phyloP scores from a whole-genome alignment of 2,888 invertebrate genomes.

The Pterostichus madidus region DNA sequence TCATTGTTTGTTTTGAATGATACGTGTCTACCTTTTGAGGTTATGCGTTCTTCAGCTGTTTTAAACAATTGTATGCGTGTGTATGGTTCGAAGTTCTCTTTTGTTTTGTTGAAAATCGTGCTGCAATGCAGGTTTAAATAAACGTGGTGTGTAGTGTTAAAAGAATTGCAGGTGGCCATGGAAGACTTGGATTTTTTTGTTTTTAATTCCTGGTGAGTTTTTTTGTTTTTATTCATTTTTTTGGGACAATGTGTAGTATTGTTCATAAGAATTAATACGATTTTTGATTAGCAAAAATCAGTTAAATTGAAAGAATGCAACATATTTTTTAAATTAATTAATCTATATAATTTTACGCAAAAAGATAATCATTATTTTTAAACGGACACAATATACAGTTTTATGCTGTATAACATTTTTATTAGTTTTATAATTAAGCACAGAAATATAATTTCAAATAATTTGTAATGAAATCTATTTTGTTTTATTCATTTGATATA shows the following conservation, averaged over 20 bases:
- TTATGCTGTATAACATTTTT: too few species aligned
- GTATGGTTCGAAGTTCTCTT: conserved; percentile 15
- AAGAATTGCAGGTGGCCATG: conserved; percentile 20
- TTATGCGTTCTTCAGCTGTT: conserved; percentile 59
- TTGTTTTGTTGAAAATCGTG: conserved; percentile 33
- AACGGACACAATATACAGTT: too few species aligned
- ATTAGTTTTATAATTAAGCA: too few species aligned
- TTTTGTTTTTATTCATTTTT: conserved; percentile 32
- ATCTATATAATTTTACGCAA: too few species aligned
- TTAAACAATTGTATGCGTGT: conserved; percentile 50
- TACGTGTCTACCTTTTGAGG: conserved; percentile 61
- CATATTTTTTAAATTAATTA: not conserved
- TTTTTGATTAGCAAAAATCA: not conserved
- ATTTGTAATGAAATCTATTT: too few species aligned
- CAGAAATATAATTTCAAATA: too few species aligned
- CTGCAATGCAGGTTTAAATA: conserved; percentile 25
- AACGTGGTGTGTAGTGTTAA: conserved; percentile 11
- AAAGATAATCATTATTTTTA: too few species aligned
- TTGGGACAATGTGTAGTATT: not conserved
- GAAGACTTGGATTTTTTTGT: conserved; percentile 49
- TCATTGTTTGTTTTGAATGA: conserved; percentile 60
- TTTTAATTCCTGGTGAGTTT: conserved; percentile 43
- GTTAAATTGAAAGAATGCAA: conserved; percentile 36
- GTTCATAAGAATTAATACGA: too few species aligned
- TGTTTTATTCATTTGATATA: too few species aligned